phyloP scores from a whole-genome alignment of 2,888 invertebrate species.

The Vanessa cardui region DNA sequence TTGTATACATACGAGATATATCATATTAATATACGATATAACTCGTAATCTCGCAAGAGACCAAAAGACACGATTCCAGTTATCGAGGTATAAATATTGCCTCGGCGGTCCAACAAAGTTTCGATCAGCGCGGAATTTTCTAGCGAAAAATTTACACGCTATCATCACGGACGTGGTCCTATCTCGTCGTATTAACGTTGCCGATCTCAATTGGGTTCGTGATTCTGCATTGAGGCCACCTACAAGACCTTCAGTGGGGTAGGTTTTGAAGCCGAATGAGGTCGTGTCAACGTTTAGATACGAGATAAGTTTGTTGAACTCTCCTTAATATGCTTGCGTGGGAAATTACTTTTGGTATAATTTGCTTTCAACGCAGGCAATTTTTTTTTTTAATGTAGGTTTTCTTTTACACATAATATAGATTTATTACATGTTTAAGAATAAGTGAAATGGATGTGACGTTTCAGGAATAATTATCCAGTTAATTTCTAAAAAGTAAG shows the following conservation, averaged over 20 bases:
- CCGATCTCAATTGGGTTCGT: conserved; percentile 62
- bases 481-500: too few relatives aligned
- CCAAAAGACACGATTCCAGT: conserved; percentile 29
- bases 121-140: conserved; percentile 23
- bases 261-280: conserved; percentile 25
- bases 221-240: conserved; percentile 54
- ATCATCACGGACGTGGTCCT: conserved; percentile 31
- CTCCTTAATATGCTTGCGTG: neutral
- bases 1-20: neutral
- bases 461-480: too few relatives aligned
- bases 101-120: conserved; percentile 27
- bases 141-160: conserved; percentile 32
- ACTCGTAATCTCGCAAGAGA: conserved; percentile 1
- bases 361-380: neutral
- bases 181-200: conserved; percentile 34
- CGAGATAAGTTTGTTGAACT: conserved; percentile 12
- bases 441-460: too few relatives aligned
- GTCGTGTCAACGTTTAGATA: conserved; percentile 19
- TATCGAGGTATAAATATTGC: conserved; percentile 30
- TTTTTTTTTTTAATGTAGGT: too few relatives aligned
- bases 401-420: too few relatives aligned
- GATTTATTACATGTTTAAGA: too few relatives aligned
- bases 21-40: neutral
- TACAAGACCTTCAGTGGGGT: conserved; percentile 25
- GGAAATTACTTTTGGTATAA: neutral